Conservation (phyloP, 35 echinoderm and acorn worm genomes). For the Apostichopus parvimensis region DNA sequence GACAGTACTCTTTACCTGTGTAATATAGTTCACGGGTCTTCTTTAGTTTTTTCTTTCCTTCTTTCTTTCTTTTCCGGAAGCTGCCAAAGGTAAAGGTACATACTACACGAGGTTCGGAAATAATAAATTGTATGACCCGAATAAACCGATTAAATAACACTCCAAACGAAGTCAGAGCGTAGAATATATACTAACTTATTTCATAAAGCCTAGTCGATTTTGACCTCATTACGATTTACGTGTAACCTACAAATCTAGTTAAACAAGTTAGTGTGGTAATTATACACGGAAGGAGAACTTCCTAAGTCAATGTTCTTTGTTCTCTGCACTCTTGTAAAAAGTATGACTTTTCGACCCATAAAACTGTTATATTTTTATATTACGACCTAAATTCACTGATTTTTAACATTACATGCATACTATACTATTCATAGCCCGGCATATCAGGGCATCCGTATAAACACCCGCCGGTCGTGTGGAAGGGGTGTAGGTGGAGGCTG, state of each 20-base stretch:
- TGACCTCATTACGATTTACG: not conserved
- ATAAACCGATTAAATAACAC: not conserved
- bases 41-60: not conserved
- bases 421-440: no score
- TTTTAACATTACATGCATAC: no score
- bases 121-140: conserved; percentile 1
- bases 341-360: no score
- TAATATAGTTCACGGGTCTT: no score
- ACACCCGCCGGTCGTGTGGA: no score
- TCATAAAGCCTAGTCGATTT: not conserved
- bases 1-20: no score
- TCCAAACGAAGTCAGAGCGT: not conserved
- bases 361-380: no score
- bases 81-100: not conserved
- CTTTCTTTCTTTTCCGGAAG: not conserved
- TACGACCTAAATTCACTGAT: no score
- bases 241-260: not conserved
- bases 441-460: no score
- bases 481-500: no score
- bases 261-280: not conserved
- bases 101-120: not conserved
- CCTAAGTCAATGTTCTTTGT: not conserved
- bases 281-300: not conserved
- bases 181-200: not conserved
- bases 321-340: not conserved